These are phyloP conservation scores for Melikaiella ostensackeni DNA, from an alignment of 2,888 invertebrate genomes.

Conservation along the genomic window DNA sequence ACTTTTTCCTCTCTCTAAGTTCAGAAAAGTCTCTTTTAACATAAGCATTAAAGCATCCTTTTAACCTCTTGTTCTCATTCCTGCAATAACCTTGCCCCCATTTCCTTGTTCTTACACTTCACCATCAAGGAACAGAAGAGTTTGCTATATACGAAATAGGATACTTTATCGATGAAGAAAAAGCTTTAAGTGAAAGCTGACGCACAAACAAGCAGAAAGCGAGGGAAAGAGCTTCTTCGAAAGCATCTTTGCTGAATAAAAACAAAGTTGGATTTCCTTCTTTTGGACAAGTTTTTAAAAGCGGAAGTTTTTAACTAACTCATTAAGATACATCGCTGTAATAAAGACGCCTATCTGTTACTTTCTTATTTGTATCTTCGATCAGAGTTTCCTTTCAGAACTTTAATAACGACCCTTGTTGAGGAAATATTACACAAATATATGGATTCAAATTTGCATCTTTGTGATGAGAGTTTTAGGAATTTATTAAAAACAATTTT, in stretches of 20 bases:
- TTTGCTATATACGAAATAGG: conserved; percentile 5
- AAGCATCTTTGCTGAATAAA: background rate
- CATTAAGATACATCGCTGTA: conserved; percentile 17
- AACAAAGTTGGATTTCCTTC: background rate
- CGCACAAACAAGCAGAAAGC: background rate
- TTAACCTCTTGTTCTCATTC: conserved; percentile 14
- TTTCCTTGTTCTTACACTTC: background rate
- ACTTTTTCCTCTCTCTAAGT: background rate
- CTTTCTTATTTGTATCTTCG: conserved; percentile 15
- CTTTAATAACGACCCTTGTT: background rate
- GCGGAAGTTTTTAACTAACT: conserved; percentile 25
- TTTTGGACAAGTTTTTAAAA: conserved; percentile 14
- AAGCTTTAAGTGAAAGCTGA: conserved; percentile 16
- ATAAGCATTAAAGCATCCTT: background rate
- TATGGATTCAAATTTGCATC: background rate
- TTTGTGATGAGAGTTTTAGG: background rate
- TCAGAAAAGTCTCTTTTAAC: background rate
- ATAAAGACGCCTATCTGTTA: conserved; percentile 23
- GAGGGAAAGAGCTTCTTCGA: background rate
- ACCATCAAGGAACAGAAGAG: background rate
- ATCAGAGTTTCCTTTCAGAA: conserved; percentile 13
- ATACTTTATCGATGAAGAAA: conserved; percentile 6
- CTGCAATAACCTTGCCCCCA: conserved; percentile 20
- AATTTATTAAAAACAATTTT: background rate
- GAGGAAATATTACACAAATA: background rate